A percentile compares a stretch with the other conserved stretches of the same genome.
Conservation (phyloP, 2,888 invertebrate species). For the Erynnis tages region DNA sequence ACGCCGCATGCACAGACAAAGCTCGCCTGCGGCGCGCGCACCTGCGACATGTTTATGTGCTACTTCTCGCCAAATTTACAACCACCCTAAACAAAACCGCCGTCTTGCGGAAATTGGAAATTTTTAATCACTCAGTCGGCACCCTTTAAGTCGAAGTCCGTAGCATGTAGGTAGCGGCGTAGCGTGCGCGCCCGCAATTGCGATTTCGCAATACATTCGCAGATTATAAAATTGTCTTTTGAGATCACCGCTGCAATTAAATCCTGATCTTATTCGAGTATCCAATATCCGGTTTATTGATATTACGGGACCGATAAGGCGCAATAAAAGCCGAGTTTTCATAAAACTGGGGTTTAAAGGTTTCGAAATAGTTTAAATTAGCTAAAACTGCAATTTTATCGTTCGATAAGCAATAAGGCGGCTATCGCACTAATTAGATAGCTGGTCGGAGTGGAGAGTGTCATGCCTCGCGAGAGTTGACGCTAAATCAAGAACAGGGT, state of each 20-base stretch:
- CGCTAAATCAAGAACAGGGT: not conserved
- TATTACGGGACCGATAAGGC: slow-evolving; percentile 20
- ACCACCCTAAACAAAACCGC: slow-evolving; percentile 40
- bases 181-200: slow-evolving; percentile 33
- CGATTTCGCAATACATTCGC: slow-evolving; percentile 48
- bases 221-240: slow-evolving; percentile 55
- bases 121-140: slow-evolving; percentile 65
- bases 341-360: slow-evolving; percentile 22
- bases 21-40: slow-evolving; percentile 51
- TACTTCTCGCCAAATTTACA: slow-evolving; percentile 65
- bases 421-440: slow-evolving; percentile 22
- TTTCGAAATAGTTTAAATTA: slow-evolving; percentile 25
- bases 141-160: slow-evolving; percentile 43
- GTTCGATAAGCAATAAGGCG: slow-evolving; percentile 11
- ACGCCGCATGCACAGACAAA: no score
- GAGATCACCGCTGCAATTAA: slow-evolving; percentile 55
- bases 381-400: slow-evolving; percentile 26
- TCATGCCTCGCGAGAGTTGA: not conserved
- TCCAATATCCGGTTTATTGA: slow-evolving; percentile 24
- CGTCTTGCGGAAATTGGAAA: slow-evolving; percentile 61
- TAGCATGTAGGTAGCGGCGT: slow-evolving; percentile 6
- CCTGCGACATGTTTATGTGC: slow-evolving; percentile 71
- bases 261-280: slow-evolving; percentile 34
- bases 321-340: slow-evolving; percentile 21
- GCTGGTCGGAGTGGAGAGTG: slow-evolving; percentile 10